Evolutionary conservation across 2,888 invertebrate species (phyloP), one percentile per base, ranked within the genome.

Genomic region (Mimachlamys varia): DNA sequence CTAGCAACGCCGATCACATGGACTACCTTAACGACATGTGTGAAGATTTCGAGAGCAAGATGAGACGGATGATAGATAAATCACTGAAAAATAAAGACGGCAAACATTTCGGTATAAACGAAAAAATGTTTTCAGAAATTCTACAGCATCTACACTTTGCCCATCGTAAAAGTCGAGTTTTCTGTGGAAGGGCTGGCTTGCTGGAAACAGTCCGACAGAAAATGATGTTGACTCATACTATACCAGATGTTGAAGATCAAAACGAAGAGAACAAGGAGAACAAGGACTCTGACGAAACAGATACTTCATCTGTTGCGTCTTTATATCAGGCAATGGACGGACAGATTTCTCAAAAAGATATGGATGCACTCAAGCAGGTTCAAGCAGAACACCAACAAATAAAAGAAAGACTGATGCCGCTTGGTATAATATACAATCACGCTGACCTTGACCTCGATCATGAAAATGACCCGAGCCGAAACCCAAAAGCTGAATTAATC

Each of bases 91-190:
- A 91, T n/a, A 88, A 91, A 62, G 27, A 88, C 19, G 53, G 90
- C 0, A 55, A 88, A 19, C 55, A 89, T 17, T 19, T 58, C 49
- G 55, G 92, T 12, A 17, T 89, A 5, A 76, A 90, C 49, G 91
- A 92, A 53, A 92, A 93, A 33, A 89, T 95, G 49, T 94, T 94
- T 89, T 90, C 93, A 38, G 95, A 95, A 88, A 92, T 95, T 13
- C 53, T 95, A 7, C 94, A 94, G 62, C 95, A 95, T 90, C 92
- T 94, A 87, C 91, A 93, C 53, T 93, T 94, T 88, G 92, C 93
- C 62, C 76, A 89, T 33, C 90, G 88, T 12, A 93, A 93, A 87
- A 93, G 94, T 89, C 88, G 93, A 27, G 92, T 89, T 15, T 96
- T 95, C 89, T 93, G 93, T 92, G 95, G 94, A 22, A 55, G 95